Evolutionary conservation across 2,888 invertebrate species (phyloP).

Genomic region (Dasysyrphus tricinctus): DNA sequence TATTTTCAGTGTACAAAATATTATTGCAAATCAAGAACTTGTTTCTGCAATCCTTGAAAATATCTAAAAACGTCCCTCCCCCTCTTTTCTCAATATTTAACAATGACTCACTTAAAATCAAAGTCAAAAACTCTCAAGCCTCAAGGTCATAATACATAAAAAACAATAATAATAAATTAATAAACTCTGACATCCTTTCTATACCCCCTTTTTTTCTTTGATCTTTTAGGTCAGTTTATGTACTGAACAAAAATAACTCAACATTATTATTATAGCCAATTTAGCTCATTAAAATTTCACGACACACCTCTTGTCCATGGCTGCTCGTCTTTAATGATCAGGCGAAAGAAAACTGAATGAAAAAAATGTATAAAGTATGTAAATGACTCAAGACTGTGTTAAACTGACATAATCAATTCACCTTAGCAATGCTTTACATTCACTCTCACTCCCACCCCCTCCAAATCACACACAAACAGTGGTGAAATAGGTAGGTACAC

Average conservation of each 20-base stretch:
- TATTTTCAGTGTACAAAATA: no score
- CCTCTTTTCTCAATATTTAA: no score
- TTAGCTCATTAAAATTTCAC: slow-evolving; percentile 37
- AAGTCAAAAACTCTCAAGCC: no score
- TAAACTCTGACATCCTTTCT: no score
- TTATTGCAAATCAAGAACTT: no score
- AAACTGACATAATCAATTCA: slow-evolving; percentile 64
- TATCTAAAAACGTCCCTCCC: no score
- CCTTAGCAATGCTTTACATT: slow-evolving; percentile 23
- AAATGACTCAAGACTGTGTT: slow-evolving; percentile 18
- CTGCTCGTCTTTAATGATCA: slow-evolving; percentile 13
- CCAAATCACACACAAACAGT: neutral
- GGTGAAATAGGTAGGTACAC: neutral
- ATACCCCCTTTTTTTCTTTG: neutral
- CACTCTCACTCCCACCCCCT: neutral
- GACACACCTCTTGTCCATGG: slow-evolving; percentile 2
- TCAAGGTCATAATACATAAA: no score
- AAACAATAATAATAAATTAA: no score
- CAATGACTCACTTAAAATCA: no score
- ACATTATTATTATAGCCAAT: slow-evolving; percentile 44
- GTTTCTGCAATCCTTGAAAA: no score
- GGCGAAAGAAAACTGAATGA: neutral
- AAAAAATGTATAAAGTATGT: neutral
- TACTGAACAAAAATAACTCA: slow-evolving; percentile 4
- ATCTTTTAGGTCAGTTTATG: neutral